Evolutionary conservation across 1,140 invertebrate species (phyloP), one percentile per base, ranked within the genome.

Genomic region (Euwallacea similis): DNA sequence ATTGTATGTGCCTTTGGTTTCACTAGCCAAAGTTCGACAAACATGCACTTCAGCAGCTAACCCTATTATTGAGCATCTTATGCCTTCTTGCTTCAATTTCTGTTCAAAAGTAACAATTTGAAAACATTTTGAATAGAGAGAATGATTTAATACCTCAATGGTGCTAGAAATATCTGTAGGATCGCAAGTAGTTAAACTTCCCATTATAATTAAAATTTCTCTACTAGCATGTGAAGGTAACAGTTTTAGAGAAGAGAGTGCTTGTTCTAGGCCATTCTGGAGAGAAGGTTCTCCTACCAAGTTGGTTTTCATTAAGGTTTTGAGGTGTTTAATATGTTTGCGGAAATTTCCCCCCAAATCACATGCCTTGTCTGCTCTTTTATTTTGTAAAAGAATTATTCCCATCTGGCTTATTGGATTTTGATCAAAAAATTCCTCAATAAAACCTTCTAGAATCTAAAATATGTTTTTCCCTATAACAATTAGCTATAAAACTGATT

Each of bases 331-430:
- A 0, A 93, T 83, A 78, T 95, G 93, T 78, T 93, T 92, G 60
- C 89, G 88, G 10, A 89, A 84, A 81, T 94, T 95, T 77, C 96
- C 96, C 74, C 93, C 91, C 43, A 98, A 84, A 73, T 97, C 94
- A 66, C 92, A 91, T 6, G 97, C 80, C 84, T 93, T 96, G 80
- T 99, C 96, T 13, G 96, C 94, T 77, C 95, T 86, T 84, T 98
- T 98, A 78, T 98, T 97, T 77, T 91, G 91, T 66, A 96, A 94
- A 10, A 90, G 83, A 75, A 99, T 93, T 58, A 99, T 85, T 16
- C 97, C 97, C 54, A 99, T 83, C 83, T 99, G 98, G 82, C 95
- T 97, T 60, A 99, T 96, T 47, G 98, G 98, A 85, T 99, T 99
- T 84, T 98, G 95, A 83, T 99, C 96, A 83, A 99, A 98, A 81